phyloP scores from a whole-genome alignment of 1,140 invertebrate genomes.

The Oncopeltus fasciatus region DNA sequence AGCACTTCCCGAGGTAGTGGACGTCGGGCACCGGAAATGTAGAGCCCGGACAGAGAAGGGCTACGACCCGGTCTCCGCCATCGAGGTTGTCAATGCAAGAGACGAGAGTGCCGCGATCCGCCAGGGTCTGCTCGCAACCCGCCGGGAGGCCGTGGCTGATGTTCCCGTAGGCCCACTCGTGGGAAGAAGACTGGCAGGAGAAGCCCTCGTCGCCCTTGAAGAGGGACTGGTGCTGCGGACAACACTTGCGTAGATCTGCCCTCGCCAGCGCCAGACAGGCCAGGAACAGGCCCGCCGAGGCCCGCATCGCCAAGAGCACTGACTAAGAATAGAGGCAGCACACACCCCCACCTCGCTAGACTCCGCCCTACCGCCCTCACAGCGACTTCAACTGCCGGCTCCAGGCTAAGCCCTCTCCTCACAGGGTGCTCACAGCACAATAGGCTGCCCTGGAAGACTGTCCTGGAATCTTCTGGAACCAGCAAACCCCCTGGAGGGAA shows the following conservation, averaged over 20 bases:
- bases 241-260: constrained; percentile 14
- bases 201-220: background rate
- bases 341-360: too few relatives aligned
- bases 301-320: background rate
- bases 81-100: constrained; percentile 16
- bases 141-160: background rate
- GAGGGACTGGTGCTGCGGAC: constrained; percentile 14
- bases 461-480: too few relatives aligned
- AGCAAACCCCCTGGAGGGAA: too few relatives aligned
- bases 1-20: constrained; percentile 19
- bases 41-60: constrained; percentile 9
- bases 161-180: constrained; percentile 13
- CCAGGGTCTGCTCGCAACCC: background rate
- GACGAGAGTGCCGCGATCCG: background rate
- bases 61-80: background rate
- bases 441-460: too few relatives aligned
- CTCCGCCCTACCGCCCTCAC: too few relatives aligned
- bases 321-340: too few relatives aligned
- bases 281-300: constrained; percentile 8
- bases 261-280: background rate
- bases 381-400: too few relatives aligned
- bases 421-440: too few relatives aligned
- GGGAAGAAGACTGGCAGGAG: background rate
- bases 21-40: constrained; percentile 14
- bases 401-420: too few relatives aligned